Percentiles rank a stretch among this genome's conserved stretches.
phyloP scores from a whole-genome alignment of 2,888 invertebrate genomes.

The Trissolcus brochymenae region DNA sequence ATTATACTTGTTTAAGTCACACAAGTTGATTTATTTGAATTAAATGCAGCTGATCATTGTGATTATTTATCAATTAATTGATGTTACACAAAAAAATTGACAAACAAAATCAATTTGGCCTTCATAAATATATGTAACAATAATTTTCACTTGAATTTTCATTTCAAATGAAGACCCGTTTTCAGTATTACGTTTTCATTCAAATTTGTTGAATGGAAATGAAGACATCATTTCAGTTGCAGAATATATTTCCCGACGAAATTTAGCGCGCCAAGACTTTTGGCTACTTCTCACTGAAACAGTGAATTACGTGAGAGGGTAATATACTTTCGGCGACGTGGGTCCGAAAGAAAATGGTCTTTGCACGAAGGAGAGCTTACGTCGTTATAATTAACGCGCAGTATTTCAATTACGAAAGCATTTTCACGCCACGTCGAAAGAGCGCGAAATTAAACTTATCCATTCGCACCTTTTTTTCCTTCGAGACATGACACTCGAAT shows the following conservation, averaged over 20 bases:
- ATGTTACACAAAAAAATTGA: no score
- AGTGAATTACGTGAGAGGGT: conserved; percentile 33
- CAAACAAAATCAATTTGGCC: no score
- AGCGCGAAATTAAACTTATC: conserved; percentile 52
- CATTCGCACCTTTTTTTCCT: conserved; percentile 26
- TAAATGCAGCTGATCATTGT: conserved; percentile 30
- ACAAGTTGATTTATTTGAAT: conserved; percentile 41
- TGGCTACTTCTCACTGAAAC: conserved; percentile 29
- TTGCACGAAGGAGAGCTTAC: conserved; percentile 33
- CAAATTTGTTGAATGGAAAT: conserved; percentile 46
- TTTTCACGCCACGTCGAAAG: conserved; percentile 36
- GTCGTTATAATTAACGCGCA: conserved; percentile 52
- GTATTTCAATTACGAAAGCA: conserved; percentile 55
- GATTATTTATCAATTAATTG: not conserved
- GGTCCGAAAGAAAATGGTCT: conserved; percentile 46
- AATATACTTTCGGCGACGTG: conserved; percentile 45
- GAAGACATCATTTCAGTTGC: conserved; percentile 25
- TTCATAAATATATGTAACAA: not conserved
- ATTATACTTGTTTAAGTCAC: conserved; percentile 38
- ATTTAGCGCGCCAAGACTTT: conserved; percentile 41
- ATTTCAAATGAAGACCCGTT: not conserved
- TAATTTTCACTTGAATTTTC: not conserved
- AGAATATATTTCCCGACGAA: conserved; percentile 46
- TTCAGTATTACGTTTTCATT: no score
- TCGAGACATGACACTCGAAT: conserved; percentile 25